Base-by-base conservation (phyloP, 2,113 vertebrate species). In the Polypterus bichir region DNA sequence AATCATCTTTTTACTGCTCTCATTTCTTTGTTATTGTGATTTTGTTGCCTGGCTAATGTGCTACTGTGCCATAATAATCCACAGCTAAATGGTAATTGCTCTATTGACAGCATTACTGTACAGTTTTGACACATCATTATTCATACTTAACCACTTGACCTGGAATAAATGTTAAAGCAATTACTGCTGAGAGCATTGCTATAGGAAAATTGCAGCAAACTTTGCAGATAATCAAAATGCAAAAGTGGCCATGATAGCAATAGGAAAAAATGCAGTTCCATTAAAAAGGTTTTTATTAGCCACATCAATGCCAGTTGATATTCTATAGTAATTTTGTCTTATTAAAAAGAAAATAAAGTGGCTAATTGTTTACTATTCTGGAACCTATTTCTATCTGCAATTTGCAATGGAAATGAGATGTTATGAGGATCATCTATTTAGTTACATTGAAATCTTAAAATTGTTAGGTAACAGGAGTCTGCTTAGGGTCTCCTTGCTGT, bases 121-220 rank as follows among this genome's bases (percentile, higher is more conserved):
- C 79, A 73, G 82, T 87, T 91, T 83, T 91, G 89, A 89, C 88
- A 89, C 83, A 83, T 87, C 88, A 88, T 92, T 91, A 90, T 88
- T 92, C 89, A 90, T 88, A 87, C 85, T 91, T 91, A 91, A 89
- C 87, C 89, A 87, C 84, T 89, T 89, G 87, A 91, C 90, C 88
- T 89, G 83, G 85, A 88, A 91, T 89, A 88, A 91, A 92, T 89
- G 88, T 89, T 90, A 90, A 89, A 86, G 83, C 88, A 89, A 89
- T 92, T 91, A 91, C 82, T 77, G 79, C 81, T 73, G 79, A 91
- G 86, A 89, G 86, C 80, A 83, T 84, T 88, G 85, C 83, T 81
- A 81, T 81, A 77, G 80, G 83, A 84, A 89, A 87, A 88, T 83
- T 80, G 81, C 84, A 69, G 78, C 78, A 88, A 89, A 90, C 84